Evolutionary conservation across 2,888 invertebrate genomes (phyloP).

Genomic region (Sepioteuthis lessoniana): DNA sequence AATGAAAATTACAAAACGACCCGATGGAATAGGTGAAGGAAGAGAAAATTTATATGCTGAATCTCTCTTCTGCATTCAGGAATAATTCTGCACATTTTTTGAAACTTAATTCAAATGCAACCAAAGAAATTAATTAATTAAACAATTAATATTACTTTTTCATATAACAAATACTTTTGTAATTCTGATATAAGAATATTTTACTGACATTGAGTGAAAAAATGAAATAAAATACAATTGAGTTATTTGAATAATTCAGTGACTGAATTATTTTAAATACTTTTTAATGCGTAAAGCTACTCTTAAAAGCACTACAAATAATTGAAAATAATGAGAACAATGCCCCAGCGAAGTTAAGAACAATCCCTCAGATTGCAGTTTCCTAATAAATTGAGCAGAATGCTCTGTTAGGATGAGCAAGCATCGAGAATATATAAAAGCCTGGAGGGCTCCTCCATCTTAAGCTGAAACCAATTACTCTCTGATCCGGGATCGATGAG

Average conservation of each 20-base stretch:
- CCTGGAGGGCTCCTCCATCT: constrained; percentile 17
- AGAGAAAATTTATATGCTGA: no score
- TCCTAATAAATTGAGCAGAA: not conserved
- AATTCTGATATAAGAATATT: no score
- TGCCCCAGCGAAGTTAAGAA: not conserved
- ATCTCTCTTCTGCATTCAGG: not conserved
- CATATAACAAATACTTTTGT: no score
- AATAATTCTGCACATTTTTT: not conserved
- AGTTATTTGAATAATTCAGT: no score
- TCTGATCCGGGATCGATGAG: not conserved
- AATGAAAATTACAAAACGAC: no score
- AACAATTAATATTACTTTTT: no score
- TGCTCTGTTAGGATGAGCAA: constrained; percentile 7
- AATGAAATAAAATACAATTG: no score
- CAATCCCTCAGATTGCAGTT: not conserved
- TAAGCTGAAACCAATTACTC: constrained; percentile 23
- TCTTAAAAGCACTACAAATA: no score
- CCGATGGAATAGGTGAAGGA: not conserved
- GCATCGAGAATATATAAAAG: constrained; percentile 33
- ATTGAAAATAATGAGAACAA: not conserved
- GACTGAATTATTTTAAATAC: no score
- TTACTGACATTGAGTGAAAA: no score
- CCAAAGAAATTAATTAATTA: not conserved
- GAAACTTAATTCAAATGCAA: not conserved
- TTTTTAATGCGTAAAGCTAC: no score